Conservation (phyloP, 2,888 invertebrate species). For the Pyralis farinalis region DNA sequence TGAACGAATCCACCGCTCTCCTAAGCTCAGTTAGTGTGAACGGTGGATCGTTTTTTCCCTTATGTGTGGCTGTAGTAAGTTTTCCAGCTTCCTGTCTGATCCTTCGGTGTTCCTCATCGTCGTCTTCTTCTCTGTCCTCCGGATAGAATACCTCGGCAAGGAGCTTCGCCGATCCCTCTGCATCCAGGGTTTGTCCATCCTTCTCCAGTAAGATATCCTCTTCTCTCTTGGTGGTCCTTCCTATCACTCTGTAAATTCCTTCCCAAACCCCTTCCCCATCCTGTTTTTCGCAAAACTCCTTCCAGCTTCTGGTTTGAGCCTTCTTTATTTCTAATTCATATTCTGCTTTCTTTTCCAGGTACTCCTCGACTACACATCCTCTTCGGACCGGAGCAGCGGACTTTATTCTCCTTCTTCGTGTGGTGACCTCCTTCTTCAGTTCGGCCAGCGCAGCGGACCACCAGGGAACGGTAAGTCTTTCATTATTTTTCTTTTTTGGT, state of each 20-base stretch:
- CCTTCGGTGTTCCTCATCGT: background rate
- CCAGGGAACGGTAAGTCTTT: slow-evolving; percentile 21
- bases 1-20: background rate
- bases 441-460: slow-evolving; percentile 15
- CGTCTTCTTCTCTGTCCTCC: background rate
- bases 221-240: background rate
- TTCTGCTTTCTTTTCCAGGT: background rate
- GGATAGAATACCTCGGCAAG: background rate
- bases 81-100: background rate
- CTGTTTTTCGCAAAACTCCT: background rate
- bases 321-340: background rate
- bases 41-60: background rate
- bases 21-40: background rate
- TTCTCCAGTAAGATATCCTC: background rate
- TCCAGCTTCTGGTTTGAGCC: background rate
- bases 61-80: background rate
- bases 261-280: background rate
- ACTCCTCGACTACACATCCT: background rate
- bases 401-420: slow-evolving; percentile 13
- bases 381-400: slow-evolving; percentile 13
- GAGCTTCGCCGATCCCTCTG: background rate
- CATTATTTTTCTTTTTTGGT: too few species aligned
- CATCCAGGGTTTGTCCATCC: background rate
- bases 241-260: too few species aligned
- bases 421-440: slow-evolving; percentile 14